These are phyloP conservation scores for Littorina saxatilis DNA, from an alignment of 1,140 invertebrate genomes.

Conservation along the genomic window DNA sequence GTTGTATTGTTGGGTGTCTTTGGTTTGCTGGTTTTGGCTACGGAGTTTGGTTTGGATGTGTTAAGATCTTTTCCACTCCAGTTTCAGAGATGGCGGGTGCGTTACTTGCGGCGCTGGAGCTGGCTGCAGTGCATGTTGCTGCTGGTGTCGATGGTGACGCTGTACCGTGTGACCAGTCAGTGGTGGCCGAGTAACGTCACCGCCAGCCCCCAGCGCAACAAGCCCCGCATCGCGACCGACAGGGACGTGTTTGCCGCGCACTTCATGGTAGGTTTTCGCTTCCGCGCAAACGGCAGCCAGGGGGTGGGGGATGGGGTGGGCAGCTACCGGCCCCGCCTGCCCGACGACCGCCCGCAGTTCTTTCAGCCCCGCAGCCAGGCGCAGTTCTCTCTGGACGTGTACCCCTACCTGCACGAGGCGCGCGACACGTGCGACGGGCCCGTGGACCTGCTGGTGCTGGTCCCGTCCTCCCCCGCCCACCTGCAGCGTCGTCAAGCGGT, in stretches of 20 bases:
- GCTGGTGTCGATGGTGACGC: background rate
- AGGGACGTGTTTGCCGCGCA: background rate
- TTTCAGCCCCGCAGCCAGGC: background rate
- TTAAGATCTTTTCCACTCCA: too few species aligned
- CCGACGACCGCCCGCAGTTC: constrained; percentile 16
- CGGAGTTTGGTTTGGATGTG: too few species aligned
- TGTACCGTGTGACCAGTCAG: background rate
- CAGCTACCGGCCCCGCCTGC: background rate
- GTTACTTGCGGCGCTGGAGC: background rate
- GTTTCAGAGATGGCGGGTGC: too few species aligned
- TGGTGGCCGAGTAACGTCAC: background rate
- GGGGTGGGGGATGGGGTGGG: background rate
- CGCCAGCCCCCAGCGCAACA: too few species aligned
- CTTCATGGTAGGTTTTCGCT: background rate
- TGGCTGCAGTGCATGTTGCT: background rate
- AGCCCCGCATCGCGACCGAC: background rate
- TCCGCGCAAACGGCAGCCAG: background rate
- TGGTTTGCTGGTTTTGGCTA: too few species aligned
- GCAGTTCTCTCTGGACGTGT: background rate
- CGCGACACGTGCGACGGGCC: background rate
- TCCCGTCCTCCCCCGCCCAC: background rate
- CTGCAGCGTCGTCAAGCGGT: background rate
- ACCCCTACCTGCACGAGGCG: background rate
- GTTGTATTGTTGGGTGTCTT: too few species aligned
- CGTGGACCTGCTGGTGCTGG: background rate